Percentiles rank a stretch among this genome's conserved stretches.
These are phyloP conservation scores for Poeciliopsis turneri DNA, from an alignment of 2,797 vertebrate genomes.

Conservation along the genomic window DNA sequence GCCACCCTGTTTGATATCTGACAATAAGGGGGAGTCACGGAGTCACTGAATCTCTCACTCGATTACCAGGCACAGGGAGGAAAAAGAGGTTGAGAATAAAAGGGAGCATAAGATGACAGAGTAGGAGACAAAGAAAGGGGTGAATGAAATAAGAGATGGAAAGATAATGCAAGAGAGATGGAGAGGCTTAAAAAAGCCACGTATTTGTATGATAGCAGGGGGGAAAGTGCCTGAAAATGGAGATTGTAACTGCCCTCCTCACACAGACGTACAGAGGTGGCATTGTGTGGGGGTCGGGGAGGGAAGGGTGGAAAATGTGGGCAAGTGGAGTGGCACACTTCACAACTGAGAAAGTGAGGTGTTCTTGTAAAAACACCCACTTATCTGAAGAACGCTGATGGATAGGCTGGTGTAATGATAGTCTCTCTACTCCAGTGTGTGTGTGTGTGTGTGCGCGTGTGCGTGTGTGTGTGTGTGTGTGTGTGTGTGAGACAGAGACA, in stretches of 20 bases:
- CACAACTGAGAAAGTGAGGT: constrained; percentile 81
- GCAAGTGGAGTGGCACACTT: constrained; percentile 63
- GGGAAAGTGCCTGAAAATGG: constrained; percentile 54
- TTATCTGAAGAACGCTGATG: constrained; percentile 82
- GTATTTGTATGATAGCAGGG: constrained; percentile 52
- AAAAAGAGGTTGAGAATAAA: constrained; percentile 80
- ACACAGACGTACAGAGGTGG: constrained; percentile 39
- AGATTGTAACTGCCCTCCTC: constrained; percentile 66
- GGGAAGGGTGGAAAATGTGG: constrained; percentile 67
- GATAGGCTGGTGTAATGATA: constrained; percentile 79
- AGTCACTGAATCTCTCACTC: constrained; percentile 75
- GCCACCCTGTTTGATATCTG: constrained; percentile 81
- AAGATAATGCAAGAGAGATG: constrained; percentile 46
- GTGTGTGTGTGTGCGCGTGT: constrained; percentile 15
- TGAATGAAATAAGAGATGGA: constrained; percentile 57
- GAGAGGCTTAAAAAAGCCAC: constrained; percentile 55
- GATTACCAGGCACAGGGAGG: constrained; percentile 70
- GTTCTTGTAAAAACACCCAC: constrained; percentile 80
- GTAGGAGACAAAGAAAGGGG: constrained; percentile 55
- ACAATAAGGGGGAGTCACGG: constrained; percentile 74
- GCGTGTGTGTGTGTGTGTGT: not conserved
- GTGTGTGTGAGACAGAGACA: constrained; percentile 8
- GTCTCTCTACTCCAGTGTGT: constrained; percentile 37
- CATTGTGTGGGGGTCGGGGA: constrained; percentile 51
- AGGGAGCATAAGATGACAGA: constrained; percentile 78